These are phyloP conservation scores for Cheiracanthium punctorium DNA, from an alignment of 2,888 invertebrate genomes.

Conservation along the genomic window DNA sequence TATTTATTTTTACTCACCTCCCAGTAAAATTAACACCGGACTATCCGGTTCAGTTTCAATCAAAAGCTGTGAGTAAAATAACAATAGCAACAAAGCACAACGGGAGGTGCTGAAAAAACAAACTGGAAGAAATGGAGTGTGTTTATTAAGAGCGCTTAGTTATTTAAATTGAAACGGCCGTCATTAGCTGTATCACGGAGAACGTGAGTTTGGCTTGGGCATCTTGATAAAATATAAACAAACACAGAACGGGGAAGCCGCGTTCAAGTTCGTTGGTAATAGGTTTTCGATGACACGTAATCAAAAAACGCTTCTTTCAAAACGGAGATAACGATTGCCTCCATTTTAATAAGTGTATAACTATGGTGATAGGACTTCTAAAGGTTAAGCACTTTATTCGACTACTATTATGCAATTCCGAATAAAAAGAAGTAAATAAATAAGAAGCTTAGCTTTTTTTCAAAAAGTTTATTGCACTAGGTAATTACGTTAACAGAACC, in stretches of 20 bases:
- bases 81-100: neutral
- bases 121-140: neutral
- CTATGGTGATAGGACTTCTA: neutral
- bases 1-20: no score
- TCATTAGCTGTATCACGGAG: neutral
- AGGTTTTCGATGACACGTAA: neutral
- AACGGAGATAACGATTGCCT: neutral
- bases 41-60: neutral
- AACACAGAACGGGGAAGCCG: neutral
- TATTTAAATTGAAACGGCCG: conserved; percentile 11
- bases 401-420: neutral
- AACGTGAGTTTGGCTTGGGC: neutral
- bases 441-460: no score
- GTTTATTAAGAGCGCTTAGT: conserved; percentile 27
- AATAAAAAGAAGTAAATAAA: no score
- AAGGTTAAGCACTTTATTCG: neutral
- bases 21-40: neutral
- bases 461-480: neutral
- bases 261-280: neutral
- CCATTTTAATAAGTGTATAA: neutral
- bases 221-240: neutral
- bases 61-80: neutral
- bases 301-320: neutral
- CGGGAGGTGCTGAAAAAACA: conserved; percentile 12
- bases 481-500: neutral